Base-by-base conservation (phyloP, 1,140 invertebrate genomes). In the Melitaea cinxia region DNA sequence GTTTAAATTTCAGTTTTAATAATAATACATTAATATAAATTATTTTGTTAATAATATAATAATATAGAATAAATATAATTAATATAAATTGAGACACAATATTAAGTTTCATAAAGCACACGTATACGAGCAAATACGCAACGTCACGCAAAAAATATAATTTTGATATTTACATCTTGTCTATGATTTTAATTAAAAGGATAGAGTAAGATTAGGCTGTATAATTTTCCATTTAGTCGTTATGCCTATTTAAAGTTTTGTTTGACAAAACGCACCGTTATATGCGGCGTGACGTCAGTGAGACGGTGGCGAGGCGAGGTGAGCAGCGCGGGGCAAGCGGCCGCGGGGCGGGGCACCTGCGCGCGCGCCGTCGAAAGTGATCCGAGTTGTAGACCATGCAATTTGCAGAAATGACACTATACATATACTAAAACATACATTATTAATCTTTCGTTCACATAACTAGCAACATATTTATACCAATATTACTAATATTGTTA, bases 251-350 rank as follows among this genome's bases (percentile, higher is more conserved):
- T 66, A 54, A 37, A 54, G 56, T 78, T 80, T 80, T 79, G 75
- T 80, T 79, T 35, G 75, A 84, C 77, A 81, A 83, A 83, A 80
- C 80, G 61, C 74, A 85, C 81, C 81, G 83, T 83, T 82, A 85
- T 21, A 24, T 53, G 45, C 54, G 53, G 42, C 26, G 60, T 42
- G 54, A 56, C 54, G 54, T 56, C 54, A 56, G 35, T 33, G 50
- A 24, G 65, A 60, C 24, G 57, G 37, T 42, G 37, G 35, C 59
- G 56, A 53, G 47, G 59, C 50, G 28, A n/a, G n/a, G 63, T 55
- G 24, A 35, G 53, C 9, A 30, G 52, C 24, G 52, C 60, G 61
- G 60, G 45, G 72, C 33, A 58, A 19, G 53, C 50, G 17, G 47
- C 7, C 39, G 62, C 54, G 60, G 53, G 64, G 56, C 61, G 57